phyloP scores from a whole-genome alignment of 2,888 invertebrate species.

The Ligdia adustata region DNA sequence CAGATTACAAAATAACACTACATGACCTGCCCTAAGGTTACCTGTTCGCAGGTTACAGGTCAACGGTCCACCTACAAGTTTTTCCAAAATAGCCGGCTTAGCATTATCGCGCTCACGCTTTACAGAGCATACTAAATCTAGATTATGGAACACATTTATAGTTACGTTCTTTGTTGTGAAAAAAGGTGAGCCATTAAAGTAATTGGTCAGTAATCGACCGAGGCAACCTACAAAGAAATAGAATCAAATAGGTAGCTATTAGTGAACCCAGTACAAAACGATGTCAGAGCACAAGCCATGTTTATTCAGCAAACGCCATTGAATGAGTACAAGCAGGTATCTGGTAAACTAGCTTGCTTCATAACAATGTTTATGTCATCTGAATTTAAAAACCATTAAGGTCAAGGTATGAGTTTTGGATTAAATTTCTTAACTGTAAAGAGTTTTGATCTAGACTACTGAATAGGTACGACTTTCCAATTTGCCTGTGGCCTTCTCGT shows the following conservation, averaged over 20 bases:
- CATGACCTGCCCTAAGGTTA: conserved; percentile 21
- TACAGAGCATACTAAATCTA: conserved; percentile 25
- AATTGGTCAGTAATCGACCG: conserved; percentile 43
- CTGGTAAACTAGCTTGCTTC: conserved; percentile 4
- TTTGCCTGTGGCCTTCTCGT: conserved; percentile 14
- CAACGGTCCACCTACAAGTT: conserved; percentile 8
- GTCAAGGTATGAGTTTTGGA: conserved; percentile 6
- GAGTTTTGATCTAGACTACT: conserved; percentile 29
- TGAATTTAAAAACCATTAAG: no score
- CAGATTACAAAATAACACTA: no score
- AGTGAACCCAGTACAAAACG: conserved; percentile 19
- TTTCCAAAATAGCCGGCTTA: conserved; percentile 9
- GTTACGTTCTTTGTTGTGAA: conserved; percentile 24
- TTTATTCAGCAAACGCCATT: conserved; percentile 31
- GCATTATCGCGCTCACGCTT: conserved; percentile 9
- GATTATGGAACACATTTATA: conserved; percentile 19
- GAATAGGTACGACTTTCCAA: conserved; percentile 29
- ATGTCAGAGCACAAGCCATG: conserved; percentile 27
- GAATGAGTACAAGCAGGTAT: conserved; percentile 24
- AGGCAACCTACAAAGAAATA: conserved; percentile 19
- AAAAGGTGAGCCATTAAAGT: conserved; percentile 41
- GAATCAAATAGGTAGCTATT: conserved; percentile 26
- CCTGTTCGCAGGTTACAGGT: conserved; percentile 13
- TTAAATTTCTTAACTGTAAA: conserved; percentile 4
- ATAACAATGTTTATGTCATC: no score